phyloP scores from a whole-genome alignment of 2,797 vertebrate species.

The Euthynnus affinis region DNA sequence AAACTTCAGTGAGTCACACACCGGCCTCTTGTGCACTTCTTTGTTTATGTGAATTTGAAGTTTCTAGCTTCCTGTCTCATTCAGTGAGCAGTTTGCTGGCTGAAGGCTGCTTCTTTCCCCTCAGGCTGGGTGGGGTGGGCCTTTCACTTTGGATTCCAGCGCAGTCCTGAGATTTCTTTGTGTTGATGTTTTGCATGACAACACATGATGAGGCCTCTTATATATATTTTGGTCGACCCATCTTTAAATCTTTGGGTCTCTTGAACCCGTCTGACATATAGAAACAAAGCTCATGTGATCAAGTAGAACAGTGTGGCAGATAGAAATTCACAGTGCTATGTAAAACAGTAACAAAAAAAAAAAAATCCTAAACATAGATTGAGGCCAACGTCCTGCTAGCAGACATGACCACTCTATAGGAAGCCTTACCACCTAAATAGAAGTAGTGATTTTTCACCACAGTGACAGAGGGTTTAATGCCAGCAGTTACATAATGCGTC shows the following conservation, averaged over 20 bases:
- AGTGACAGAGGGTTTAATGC: constrained; percentile 33
- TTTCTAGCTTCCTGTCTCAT: constrained; percentile 32
- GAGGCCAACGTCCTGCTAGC: not conserved
- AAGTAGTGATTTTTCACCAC: constrained; percentile 20
- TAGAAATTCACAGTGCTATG: not conserved
- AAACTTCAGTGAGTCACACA: not conserved
- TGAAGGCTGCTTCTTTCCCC: not conserved
- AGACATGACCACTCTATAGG: not conserved
- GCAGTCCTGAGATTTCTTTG: not conserved
- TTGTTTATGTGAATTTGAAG: constrained; percentile 22
- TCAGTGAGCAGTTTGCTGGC: not conserved
- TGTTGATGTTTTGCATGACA: constrained; percentile 5
- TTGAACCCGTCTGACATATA: not conserved
- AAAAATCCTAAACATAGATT: not conserved
- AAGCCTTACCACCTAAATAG: not conserved
- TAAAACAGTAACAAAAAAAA: not conserved
- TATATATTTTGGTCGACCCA: not conserved
- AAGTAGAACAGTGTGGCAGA: not conserved
- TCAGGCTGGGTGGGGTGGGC: constrained; percentile 25
- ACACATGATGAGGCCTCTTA: not conserved
- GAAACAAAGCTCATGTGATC: not conserved
- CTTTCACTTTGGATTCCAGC: constrained; percentile 3
- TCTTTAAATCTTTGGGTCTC: not conserved
- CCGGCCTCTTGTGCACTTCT: not conserved
- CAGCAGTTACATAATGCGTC: constrained; percentile 50